Evolutionary conservation across 2,797 vertebrate genomes (phyloP), one percentile per base, ranked within the genome.

Genomic region (Erithacus rubecula): DNA sequence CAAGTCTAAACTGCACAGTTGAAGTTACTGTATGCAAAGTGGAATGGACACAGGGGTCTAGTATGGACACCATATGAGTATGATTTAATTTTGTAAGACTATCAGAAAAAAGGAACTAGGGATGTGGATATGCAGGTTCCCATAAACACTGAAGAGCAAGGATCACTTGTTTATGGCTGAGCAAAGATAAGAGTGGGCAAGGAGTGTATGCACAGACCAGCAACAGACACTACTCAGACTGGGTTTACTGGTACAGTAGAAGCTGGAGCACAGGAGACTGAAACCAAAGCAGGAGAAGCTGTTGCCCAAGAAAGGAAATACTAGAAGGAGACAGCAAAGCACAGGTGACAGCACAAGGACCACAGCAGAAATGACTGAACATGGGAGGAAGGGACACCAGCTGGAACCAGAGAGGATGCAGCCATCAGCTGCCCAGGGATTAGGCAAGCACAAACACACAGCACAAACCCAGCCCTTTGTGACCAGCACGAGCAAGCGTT

Each of bases 401-500:
- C 3, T 67, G 52, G 32, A 74, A 56, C 15, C 1, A 7, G 17
- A 53, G n/a, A 43, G 30, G 64, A 52, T 21, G 34, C 44, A 55
- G 13, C 32, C 56, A 63, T 7, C 32, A 36, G 64, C 5, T 18
- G 29, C 11, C 15, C 21, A 18, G 53, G 71, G 37, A 5, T 8
- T 1, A 65, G 78, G 39, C 21, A 68, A 52, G 52, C 55, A 44
- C 41, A 39, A 39, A 39, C 30, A 64, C 51, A 29, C 29, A 27
- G 67, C 1, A 2, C 13, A 79, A 56, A 46, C 21, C 26, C 10
- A 49, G 49, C 32, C 58, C 69, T 82, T 6, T 5, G 19, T 11
- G 22, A 59, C 4, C 49, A 77, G 64, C 71, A 44, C 4, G 32
- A 52, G 34, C 56, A 34, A 41, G 5, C 0, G 0, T 0, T 37